Evolutionary conservation across 2,888 invertebrate species (phyloP).

Genomic region (Aquatica leii): DNA sequence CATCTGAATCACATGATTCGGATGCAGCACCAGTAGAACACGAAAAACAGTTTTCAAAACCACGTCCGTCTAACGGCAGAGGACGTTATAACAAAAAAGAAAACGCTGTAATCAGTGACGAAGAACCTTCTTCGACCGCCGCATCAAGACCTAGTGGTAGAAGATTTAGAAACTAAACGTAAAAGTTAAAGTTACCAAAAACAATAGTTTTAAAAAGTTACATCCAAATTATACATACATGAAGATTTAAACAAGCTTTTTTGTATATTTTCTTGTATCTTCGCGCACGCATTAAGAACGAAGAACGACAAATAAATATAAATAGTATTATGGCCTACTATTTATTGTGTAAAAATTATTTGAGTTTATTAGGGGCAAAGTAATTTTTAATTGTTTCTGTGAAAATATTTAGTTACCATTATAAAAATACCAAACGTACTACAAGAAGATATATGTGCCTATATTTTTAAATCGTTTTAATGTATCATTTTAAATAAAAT

Average conservation of each 20-base stretch:
- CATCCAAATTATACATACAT: neutral
- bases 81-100: conserved; percentile 33
- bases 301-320: no score
- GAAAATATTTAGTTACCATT: no score
- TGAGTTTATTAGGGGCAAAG: no score
- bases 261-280: neutral
- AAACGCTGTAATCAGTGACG: conserved; percentile 18
- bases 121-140: conserved; percentile 41
- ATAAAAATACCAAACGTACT: no score
- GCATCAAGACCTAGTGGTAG: conserved; percentile 54
- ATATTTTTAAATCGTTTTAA: no score
- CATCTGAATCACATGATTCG: conserved; percentile 28
- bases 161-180: conserved; percentile 55
- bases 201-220: neutral
- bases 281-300: no score
- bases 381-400: no score
- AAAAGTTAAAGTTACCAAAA: conserved; percentile 1
- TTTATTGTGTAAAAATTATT: no score
- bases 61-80: conserved; percentile 17
- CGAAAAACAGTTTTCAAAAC: conserved; percentile 18
- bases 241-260: neutral
- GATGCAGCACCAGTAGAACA: conserved; percentile 22
- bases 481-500: no score
- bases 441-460: no score
- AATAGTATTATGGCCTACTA: no score